Base-by-base conservation (phyloP, 2,888 invertebrate genomes). In the Cheilosia vulpina region DNA sequence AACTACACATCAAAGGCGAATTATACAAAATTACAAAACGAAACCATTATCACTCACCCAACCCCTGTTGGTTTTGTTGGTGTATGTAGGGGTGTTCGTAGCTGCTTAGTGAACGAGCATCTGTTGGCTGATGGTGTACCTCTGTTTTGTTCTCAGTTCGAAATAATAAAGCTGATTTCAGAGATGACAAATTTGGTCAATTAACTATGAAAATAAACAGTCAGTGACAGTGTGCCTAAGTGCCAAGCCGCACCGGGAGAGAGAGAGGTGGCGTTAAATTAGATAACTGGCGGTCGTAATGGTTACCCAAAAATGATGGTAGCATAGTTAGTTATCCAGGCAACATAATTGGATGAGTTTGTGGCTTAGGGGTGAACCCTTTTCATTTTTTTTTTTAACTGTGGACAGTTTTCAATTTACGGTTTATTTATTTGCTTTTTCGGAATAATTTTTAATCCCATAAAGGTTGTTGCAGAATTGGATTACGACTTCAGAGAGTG, bases 131-230 rank as follows among this genome's bases (percentile, higher is more conserved):
- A 41, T 63, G 41, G 80, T 41, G 57, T 53, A 27, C 63, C 63
- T 19, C 58, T 60, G 78, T 45, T 62, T 47, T 63, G 58, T 41
- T 65, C 50, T 41, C 50, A 71, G 60, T 60, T 85, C 75, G 81
- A 85, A 77, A 85, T 85, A 85, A 85, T 85, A 85, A 85, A 81
- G 85, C 85, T 76, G 85, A 85, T 81, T 76, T 68, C 72, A 66
- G 57, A 85, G 81, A 85, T 85, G 85, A 85, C 85, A 85, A 85
- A 85, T 85, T 85, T 85, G 85, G 85, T 85, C 85, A 85, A 85
- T 85, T 85, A 85, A 81, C 85, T 85, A 85, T 52, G 85, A 85
- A 85, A 85, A 85, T 85, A 85, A 85, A 85, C 85, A 85, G 81
- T 57, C 81, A 71, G 76, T 85, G 80, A 71, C 77, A 85, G 81